Conservation (phyloP, 2,113 vertebrate species). For the Orthonyx spaldingii region DNA sequence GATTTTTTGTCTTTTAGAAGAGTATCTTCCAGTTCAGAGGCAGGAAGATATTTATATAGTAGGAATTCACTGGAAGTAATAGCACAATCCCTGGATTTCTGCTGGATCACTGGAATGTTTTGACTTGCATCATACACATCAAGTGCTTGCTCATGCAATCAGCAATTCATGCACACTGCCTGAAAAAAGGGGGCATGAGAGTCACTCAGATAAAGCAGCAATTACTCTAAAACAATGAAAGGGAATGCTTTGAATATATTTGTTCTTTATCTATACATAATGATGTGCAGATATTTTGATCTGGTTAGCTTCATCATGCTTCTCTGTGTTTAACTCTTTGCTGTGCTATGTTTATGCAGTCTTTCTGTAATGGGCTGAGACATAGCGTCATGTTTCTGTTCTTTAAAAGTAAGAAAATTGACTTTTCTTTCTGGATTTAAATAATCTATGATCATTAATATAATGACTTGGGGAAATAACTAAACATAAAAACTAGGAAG, state of each 20-base stretch:
- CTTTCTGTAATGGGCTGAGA: background rate
- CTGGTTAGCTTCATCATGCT: background rate
- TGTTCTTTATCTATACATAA: background rate
- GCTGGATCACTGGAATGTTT: background rate
- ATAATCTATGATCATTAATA: background rate
- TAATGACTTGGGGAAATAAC: background rate
- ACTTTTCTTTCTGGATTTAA: background rate
- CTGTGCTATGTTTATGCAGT: background rate
- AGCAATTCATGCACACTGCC: background rate
- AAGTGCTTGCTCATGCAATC: background rate
- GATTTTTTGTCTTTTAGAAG: background rate
- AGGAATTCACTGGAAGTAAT: background rate
- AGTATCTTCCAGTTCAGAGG: background rate
- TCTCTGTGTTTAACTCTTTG: background rate
- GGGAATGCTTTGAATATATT: background rate
- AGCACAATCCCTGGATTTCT: background rate
- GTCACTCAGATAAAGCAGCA: background rate
- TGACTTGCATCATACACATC: background rate
- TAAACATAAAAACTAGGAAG: background rate
- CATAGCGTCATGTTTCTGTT: background rate
- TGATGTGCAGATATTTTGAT: background rate
- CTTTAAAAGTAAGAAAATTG: background rate
- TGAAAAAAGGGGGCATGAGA: background rate
- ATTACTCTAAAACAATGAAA: background rate
- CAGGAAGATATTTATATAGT: background rate